Conservation (phyloP, 2,888 invertebrate species). For the Morpho helenor region DNA sequence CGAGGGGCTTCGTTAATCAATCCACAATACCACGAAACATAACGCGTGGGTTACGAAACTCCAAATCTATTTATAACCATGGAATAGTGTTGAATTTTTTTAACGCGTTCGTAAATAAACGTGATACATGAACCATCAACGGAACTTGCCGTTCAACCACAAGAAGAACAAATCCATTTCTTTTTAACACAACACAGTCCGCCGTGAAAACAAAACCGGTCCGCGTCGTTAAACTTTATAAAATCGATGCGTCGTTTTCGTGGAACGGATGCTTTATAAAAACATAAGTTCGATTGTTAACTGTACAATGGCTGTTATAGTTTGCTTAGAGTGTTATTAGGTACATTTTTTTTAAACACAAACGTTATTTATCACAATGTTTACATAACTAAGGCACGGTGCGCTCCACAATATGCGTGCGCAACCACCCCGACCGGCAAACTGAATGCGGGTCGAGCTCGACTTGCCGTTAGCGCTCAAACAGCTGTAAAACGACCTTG, state of each 20-base stretch:
- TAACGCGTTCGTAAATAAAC: background rate
- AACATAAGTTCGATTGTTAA: conserved; percentile 6
- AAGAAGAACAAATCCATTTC: conserved; percentile 12
- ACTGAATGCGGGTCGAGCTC: conserved; percentile 27
- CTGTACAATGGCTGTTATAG: background rate
- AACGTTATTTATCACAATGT: conserved; percentile 14
- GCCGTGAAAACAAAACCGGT: background rate
- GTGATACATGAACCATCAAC: background rate
- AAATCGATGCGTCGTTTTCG: conserved; percentile 16
- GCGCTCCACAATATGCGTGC: conserved; percentile 34
- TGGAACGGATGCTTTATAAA: conserved; percentile 5
- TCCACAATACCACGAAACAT: background rate
- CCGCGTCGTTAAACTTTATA: background rate
- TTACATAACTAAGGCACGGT: conserved; percentile 18
- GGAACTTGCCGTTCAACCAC: conserved; percentile 14
- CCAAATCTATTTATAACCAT: conserved; percentile 26
- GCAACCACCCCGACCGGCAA: conserved; percentile 29
- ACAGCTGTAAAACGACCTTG: conserved; percentile 7
- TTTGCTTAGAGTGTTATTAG: background rate
- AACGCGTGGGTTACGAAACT: conserved; percentile 26
- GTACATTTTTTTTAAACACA: conserved; percentile 2
- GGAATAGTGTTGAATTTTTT: conserved; percentile 3
- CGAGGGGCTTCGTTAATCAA: conserved; percentile 28
- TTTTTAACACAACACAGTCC: conserved; percentile 3
- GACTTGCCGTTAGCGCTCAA: conserved; percentile 24